Conservation (phyloP, 2,797 vertebrate genomes). For the Thalassophryne amazonica region DNA sequence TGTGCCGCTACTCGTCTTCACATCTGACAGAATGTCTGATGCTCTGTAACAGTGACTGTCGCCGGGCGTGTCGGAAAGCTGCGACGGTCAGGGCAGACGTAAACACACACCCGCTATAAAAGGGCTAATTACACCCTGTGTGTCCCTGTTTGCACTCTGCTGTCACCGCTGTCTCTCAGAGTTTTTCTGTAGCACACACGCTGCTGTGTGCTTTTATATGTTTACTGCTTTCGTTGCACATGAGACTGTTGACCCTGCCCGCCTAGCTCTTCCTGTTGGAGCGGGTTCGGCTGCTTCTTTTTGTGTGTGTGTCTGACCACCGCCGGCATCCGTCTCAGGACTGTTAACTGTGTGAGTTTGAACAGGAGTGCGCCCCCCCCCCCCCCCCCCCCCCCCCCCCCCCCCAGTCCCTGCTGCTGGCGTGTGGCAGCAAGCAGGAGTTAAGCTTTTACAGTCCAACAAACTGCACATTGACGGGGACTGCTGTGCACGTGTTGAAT, state of each 20-base stretch:
- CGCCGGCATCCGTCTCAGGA: slow-evolving; percentile 30
- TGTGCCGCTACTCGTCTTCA: slow-evolving; percentile 1
- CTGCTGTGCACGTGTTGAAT: too few relatives aligned
- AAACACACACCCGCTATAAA: slow-evolving; percentile 56
- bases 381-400: slow-evolving; percentile 3
- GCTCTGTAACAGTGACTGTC: slow-evolving; percentile 19
- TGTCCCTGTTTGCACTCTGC: slow-evolving; percentile 49
- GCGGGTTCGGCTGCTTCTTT: slow-evolving; percentile 11
- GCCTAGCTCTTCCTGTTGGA: slow-evolving; percentile 33
- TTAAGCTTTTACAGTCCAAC: too few relatives aligned
- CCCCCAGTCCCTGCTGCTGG: too few relatives aligned
- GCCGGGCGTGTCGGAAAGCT: too few relatives aligned
- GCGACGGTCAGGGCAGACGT: slow-evolving; percentile 50
- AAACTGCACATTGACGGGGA: too few relatives aligned
- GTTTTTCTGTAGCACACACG: not conserved
- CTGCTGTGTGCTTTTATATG: not conserved
- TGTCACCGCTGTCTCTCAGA: not conserved
- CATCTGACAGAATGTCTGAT: slow-evolving; percentile 30
- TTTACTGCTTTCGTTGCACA: slow-evolving; percentile 8
- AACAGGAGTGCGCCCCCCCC: too few relatives aligned
- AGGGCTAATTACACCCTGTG: slow-evolving; percentile 51
- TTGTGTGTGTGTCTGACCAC: slow-evolving; percentile 23
- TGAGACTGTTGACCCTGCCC: slow-evolving; percentile 29
- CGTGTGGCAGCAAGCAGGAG: too few relatives aligned
- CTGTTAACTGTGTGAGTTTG: slow-evolving; percentile 31